Evolutionary conservation across 2,888 invertebrate species (phyloP), one percentile per base, ranked within the genome.

Genomic region (Hartigia nigra): DNA sequence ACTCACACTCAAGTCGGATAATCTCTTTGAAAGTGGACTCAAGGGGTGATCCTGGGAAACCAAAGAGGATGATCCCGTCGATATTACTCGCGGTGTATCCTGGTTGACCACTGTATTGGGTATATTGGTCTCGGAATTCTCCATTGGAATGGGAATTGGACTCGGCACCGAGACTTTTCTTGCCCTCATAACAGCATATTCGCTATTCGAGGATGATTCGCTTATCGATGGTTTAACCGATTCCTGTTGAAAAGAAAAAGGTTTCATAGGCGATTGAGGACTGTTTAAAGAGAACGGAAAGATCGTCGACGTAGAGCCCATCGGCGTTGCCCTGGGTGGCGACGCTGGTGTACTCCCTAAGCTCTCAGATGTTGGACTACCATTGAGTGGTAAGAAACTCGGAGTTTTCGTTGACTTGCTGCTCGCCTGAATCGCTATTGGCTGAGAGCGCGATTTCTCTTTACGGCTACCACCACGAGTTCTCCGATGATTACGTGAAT

Each of bases 241-340:
- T 79, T 78, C 78, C 55, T 84, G 82, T 82, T 84, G 83, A 74
- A 83, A 82, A 32, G 92, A 90, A 76, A 92, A 92, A 1, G 92
- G 89, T 82, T 94, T 94, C 34, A 93, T 92, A 0, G 95, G 95
- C 3, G 95, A 94, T 31, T 94, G 93, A 0, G 95, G 95, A 83
- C 95, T 95, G 88, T 95, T 95, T 74, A 95, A 90, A 80, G 94
- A 95, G 86, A 95, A 93, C 1, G 95, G 95, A 89, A 95, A 95
- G 80, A 95, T 94, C 0, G 95, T 94, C 11, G 94, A 91, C 79
- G 92, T 92, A 4, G 93, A 94, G 74, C 94, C 94, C 1, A 94
- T 94, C 0, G 94, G 94, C 1, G 94, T 94, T 3, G 93, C 91
- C n/a, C 92, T 89, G 0, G 91, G 88, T 32, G 92, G 92, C n/a